Percentiles rank a stretch among this genome's conserved stretches.
These are phyloP conservation scores for Parnassius glacialis DNA, from an alignment of 2,888 invertebrate genomes.

Conservation along the genomic window DNA sequence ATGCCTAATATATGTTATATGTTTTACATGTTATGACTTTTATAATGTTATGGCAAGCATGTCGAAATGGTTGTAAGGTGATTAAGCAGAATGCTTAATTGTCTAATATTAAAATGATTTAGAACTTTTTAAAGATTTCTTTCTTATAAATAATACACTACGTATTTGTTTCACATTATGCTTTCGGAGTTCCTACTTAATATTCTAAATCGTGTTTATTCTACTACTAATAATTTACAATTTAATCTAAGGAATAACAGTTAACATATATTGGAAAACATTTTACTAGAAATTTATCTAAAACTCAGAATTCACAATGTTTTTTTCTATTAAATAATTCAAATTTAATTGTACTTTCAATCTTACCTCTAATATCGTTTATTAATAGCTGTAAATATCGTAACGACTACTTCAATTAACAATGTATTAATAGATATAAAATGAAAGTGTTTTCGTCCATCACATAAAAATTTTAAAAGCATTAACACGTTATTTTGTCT, in stretches of 20 bases:
- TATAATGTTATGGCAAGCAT: too few relatives aligned
- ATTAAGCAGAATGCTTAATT: neutral
- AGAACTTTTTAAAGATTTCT: neutral
- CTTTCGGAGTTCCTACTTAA: neutral
- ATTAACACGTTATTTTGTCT: conserved; percentile 27
- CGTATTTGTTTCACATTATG: neutral
- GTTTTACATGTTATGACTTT: too few relatives aligned
- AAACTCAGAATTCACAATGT: conserved; percentile 38
- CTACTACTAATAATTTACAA: conserved; percentile 17
- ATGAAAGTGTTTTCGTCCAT: neutral
- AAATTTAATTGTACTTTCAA: conserved; percentile 48
- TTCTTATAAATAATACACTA: neutral
- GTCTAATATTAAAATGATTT: conserved; percentile 1
- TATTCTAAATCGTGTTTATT: conserved; percentile 10
- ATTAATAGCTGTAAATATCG: conserved; percentile 53
- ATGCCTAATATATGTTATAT: too few relatives aligned
- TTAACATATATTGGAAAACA: conserved; percentile 15
- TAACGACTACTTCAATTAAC: conserved; percentile 49
- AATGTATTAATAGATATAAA: conserved; percentile 48
- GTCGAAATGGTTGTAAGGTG: neutral
- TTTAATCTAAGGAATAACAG: conserved; percentile 19
- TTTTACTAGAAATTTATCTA: conserved; percentile 18
- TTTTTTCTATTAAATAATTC: conserved; percentile 38
- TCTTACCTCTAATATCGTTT: conserved; percentile 49
- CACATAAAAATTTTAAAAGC: conserved; percentile 11